A percentile compares a stretch with the other conserved stretches of the same genome.
Evolutionary conservation across 2,797 vertebrate genomes (phyloP).

Genomic region (Taeniopygia guttata): DNA sequence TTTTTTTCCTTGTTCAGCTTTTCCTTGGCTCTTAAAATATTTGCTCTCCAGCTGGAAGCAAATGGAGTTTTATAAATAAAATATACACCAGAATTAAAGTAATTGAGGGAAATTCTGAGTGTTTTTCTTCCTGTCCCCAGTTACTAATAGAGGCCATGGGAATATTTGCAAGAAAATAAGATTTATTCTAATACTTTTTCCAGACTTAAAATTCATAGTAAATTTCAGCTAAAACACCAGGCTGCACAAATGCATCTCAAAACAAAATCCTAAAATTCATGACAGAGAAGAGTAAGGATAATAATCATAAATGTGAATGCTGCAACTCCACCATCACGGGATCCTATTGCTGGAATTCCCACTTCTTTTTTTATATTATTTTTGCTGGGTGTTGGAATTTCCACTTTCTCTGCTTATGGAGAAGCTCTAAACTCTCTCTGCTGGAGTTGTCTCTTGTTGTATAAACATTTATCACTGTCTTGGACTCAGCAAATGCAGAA

Average conservation of each 20-base stretch:
- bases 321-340: neutral
- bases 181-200: neutral
- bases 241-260: neutral
- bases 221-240: neutral
- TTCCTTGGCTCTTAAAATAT: neutral
- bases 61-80: neutral
- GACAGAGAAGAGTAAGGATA: neutral
- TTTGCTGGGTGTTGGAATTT: neutral
- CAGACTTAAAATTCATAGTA: neutral
- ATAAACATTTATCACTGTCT: neutral
- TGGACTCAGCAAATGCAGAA: neutral
- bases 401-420: neutral
- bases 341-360: neutral
- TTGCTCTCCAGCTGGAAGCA: neutral
- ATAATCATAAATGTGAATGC: too few relatives aligned
- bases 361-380: neutral
- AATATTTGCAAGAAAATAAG: neutral
- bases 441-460: rapidly evolving
- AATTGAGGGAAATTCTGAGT: neutral
- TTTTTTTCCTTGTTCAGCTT: neutral
- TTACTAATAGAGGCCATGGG: neutral
- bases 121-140: neutral
- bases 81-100: neutral
- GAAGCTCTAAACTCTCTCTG: neutral
- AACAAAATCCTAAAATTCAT: neutral